phyloP scores from a whole-genome alignment of 2,888 invertebrate species.

The Hydrotaea diabolus region DNA sequence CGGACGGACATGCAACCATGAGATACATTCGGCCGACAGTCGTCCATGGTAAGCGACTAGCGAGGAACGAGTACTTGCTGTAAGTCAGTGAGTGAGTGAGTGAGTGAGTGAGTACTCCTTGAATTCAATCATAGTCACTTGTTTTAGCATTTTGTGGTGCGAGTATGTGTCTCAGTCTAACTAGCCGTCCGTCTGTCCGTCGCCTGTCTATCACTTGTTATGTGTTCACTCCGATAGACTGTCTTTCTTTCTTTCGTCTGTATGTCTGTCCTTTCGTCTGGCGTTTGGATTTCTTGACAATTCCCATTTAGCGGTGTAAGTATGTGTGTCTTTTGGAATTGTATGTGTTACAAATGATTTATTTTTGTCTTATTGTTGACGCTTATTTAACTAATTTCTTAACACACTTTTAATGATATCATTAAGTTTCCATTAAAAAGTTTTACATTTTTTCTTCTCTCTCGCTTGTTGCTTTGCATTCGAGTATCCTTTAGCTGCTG shows the following conservation, averaged over 20 bases:
- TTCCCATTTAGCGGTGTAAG: slow-evolving; percentile 27
- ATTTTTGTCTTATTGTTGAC: slow-evolving; percentile 66
- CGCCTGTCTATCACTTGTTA: slow-evolving; percentile 30
- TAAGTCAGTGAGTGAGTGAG: too few species aligned
- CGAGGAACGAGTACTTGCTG: neutral
- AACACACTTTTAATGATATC: slow-evolving; percentile 68
- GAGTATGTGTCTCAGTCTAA: neutral
- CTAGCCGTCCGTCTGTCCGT: neutral
- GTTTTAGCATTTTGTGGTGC: slow-evolving; percentile 45
- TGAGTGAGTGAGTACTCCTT: slow-evolving; percentile 27
- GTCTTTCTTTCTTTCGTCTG: slow-evolving; percentile 7
- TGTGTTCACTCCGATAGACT: slow-evolving; percentile 7
- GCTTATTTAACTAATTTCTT: slow-evolving; percentile 69
- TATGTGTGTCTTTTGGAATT: neutral
- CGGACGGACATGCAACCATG: neutral
- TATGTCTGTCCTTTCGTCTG: slow-evolving; percentile 32
- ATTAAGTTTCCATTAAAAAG: slow-evolving; percentile 65
- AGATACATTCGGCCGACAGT: neutral
- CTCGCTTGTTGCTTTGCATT: neutral
- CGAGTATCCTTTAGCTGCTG: neutral
- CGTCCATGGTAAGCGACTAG: neutral
- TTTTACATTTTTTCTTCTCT: slow-evolving; percentile 45
- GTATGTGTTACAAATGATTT: slow-evolving; percentile 65
- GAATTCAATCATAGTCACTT: slow-evolving; percentile 48
- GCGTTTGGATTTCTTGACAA: slow-evolving; percentile 3